Evolutionary conservation across 2,888 invertebrate species (phyloP).

Genomic region (Tipula confusa): DNA sequence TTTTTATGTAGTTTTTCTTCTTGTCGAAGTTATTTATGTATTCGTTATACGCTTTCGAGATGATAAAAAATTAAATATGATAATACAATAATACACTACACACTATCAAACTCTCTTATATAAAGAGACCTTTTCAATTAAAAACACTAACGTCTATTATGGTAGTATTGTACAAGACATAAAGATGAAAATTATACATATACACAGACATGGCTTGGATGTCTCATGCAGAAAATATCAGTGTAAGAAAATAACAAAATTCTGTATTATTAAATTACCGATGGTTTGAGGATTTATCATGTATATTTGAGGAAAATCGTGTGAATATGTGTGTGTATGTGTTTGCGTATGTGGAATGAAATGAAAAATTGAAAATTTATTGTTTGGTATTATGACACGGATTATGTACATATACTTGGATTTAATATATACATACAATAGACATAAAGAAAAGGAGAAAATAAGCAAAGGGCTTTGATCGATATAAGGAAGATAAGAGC

Average conservation of each 20-base stretch:
- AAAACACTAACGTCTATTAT: not conserved
- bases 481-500: not conserved
- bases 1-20: not conserved
- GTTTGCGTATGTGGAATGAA: not conserved
- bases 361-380: not conserved
- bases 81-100: not conserved
- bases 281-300: not conserved
- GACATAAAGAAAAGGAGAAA: not conserved
- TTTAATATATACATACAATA: not conserved
- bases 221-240: not conserved
- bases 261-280: not conserved
- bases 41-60: not conserved
- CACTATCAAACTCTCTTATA: not conserved
- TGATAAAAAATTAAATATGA: not conserved
- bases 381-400: not conserved
- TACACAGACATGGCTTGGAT: not conserved
- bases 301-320: not conserved
- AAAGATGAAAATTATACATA: not conserved
- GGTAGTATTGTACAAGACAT: not conserved
- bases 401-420: not conserved
- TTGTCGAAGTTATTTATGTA: not conserved
- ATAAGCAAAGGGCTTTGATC: not conserved
- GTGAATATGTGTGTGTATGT: not conserved
- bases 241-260: not conserved
- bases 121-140: not conserved